Conservation (phyloP, 2,113 vertebrate genomes). For the Chauna torquata region DNA sequence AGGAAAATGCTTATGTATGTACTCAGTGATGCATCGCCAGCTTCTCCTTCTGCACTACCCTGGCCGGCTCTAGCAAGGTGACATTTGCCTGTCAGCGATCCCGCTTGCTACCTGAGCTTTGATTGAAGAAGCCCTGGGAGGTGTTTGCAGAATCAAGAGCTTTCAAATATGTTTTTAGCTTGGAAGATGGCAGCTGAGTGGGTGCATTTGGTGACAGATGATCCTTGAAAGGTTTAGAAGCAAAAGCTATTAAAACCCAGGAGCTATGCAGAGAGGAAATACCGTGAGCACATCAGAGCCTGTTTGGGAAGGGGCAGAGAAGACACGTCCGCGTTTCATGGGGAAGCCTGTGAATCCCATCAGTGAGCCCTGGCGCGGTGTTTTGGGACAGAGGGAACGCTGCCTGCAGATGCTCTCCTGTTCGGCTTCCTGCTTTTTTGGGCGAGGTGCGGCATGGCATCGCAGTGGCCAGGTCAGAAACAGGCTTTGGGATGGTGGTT, state of each 20-base stretch:
- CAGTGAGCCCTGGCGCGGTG: accelerated
- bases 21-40: neutral
- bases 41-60: neutral
- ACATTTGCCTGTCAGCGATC: neutral
- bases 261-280: neutral
- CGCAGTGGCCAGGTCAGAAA: neutral
- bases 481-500: neutral
- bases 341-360: neutral
- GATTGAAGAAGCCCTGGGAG: neutral
- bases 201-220: slow-evolving; percentile 44
- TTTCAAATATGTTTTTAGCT: neutral
- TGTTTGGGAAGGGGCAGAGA: neutral
- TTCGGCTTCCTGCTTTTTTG: neutral
- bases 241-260: slow-evolving; percentile 5
- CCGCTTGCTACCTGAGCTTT: neutral
- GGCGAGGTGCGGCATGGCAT: neutral
- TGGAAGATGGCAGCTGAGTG: slow-evolving; percentile 31
- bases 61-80: neutral
- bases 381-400: neutral
- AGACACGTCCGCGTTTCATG: neutral
- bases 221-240: slow-evolving; percentile 30
- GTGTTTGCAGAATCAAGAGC: neutral
- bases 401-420: neutral
- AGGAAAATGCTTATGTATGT: neutral
- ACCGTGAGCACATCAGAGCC: neutral